phyloP scores from a whole-genome alignment of 2,888 invertebrate species.

The Ochlodes sylvanus region DNA sequence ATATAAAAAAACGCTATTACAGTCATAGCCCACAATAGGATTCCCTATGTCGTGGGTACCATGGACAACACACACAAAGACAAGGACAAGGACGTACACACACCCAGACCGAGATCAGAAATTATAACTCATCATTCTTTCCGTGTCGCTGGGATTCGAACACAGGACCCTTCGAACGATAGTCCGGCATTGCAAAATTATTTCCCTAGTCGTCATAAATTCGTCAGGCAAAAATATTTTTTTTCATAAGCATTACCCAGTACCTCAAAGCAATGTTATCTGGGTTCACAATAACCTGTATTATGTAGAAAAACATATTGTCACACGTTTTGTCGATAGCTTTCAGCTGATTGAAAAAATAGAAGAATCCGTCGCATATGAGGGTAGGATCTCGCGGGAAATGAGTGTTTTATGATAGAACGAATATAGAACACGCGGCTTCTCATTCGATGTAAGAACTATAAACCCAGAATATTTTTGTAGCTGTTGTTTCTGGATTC shows the following conservation, averaged over 20 bases:
- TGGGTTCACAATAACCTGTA: conserved; percentile 21
- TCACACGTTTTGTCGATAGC: conserved; percentile 22
- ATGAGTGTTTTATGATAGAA: conserved; percentile 5
- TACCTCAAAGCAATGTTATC: not conserved
- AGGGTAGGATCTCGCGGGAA: conserved; percentile 23
- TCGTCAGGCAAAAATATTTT: not conserved
- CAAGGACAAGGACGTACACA: no score
- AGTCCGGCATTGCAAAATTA: no score
- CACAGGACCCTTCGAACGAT: no score
- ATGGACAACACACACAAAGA: no score
- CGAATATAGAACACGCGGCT: conserved; percentile 1
- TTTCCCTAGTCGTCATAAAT: not conserved
- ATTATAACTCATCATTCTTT: no score
- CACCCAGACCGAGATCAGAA: no score
- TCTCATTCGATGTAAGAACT: not conserved
- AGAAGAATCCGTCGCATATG: conserved; percentile 14
- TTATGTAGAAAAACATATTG: conserved; percentile 22
- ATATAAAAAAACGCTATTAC: no score
- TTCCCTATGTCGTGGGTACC: no score
- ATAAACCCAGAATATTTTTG: not conserved
- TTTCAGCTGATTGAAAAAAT: conserved; percentile 35
- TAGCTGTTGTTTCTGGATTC: not conserved
- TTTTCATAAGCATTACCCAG: not conserved
- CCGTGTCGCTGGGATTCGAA: no score
- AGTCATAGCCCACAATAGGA: no score